phyloP scores from a whole-genome alignment of 2,797 vertebrate genomes.

The Pseudocheirus occidentalis region DNA sequence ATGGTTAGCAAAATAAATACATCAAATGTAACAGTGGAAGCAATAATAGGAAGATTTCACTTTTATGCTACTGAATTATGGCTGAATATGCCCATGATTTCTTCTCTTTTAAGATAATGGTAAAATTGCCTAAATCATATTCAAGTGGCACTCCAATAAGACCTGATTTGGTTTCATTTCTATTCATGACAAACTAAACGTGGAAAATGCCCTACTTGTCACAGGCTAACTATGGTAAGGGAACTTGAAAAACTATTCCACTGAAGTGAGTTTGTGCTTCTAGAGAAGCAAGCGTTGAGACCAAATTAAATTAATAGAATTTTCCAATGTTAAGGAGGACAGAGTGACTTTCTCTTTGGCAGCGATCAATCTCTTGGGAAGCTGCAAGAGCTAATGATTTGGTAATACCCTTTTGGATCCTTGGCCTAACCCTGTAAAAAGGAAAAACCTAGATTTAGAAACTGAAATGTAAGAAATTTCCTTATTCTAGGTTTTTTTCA shows the following conservation, averaged over 20 bases:
- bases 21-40: slow-evolving; percentile 39
- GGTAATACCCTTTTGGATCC: background rate
- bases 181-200: slow-evolving; percentile 60
- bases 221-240: slow-evolving; percentile 21
- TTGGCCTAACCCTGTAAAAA: background rate
- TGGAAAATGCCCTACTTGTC: slow-evolving; percentile 54
- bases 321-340: slow-evolving; percentile 39
- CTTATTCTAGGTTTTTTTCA: background rate
- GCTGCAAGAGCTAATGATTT: background rate
- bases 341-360: slow-evolving; percentile 17
- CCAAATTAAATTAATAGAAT: slow-evolving; percentile 25
- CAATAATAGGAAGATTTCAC: slow-evolving; percentile 44
- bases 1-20: slow-evolving; percentile 42
- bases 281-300: slow-evolving; percentile 5
- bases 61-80: slow-evolving; percentile 51
- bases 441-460: slow-evolving; percentile 5
- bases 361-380: background rate
- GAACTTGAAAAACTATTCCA: slow-evolving; percentile 30
- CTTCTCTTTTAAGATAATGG: slow-evolving; percentile 68
- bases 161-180: slow-evolving; percentile 67
- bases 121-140: slow-evolving; percentile 69
- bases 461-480: background rate
- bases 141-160: slow-evolving; percentile 56
- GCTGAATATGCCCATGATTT: slow-evolving; percentile 66
- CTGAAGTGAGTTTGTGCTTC: slow-evolving; percentile 41